phyloP scores from a whole-genome alignment of 2,113 vertebrate genomes.

The Ameiurus melas region DNA sequence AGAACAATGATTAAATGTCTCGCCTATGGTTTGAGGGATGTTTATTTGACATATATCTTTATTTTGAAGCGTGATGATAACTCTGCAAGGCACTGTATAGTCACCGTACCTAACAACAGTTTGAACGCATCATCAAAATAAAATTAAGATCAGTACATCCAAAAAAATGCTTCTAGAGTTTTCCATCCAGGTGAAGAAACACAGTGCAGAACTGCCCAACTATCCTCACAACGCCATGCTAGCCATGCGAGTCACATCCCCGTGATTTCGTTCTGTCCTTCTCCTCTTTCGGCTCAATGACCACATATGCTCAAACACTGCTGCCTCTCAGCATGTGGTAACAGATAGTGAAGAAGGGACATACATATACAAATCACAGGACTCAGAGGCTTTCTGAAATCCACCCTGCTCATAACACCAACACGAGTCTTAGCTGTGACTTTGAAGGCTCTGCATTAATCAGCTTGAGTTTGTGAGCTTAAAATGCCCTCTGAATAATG shows the following conservation, averaged over 20 bases:
- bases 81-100: background rate
- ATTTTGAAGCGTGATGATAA: background rate
- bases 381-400: slow-evolving; percentile 40
- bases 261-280: slow-evolving; percentile 15
- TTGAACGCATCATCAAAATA: background rate
- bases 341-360: slow-evolving; percentile 34
- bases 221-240: background rate
- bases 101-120: background rate
- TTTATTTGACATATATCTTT: background rate
- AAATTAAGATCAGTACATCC: background rate
- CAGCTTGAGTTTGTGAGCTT: slow-evolving; percentile 15
- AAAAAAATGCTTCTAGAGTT: background rate
- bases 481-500: slow-evolving; percentile 9
- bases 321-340: slow-evolving; percentile 43
- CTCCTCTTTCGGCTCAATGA: slow-evolving; percentile 34
- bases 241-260: slow-evolving; percentile 30
- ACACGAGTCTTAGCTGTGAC: background rate
- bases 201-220: slow-evolving; percentile 36
- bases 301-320: slow-evolving; percentile 36
- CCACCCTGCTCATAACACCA: slow-evolving; percentile 26
- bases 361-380: slow-evolving; percentile 36
- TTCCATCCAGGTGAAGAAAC: background rate
- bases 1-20: background rate
- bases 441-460: slow-evolving; percentile 33
- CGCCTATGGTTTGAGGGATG: background rate